Base-by-base conservation (phyloP, 1,140 invertebrate genomes). In the Papilio helenus region DNA sequence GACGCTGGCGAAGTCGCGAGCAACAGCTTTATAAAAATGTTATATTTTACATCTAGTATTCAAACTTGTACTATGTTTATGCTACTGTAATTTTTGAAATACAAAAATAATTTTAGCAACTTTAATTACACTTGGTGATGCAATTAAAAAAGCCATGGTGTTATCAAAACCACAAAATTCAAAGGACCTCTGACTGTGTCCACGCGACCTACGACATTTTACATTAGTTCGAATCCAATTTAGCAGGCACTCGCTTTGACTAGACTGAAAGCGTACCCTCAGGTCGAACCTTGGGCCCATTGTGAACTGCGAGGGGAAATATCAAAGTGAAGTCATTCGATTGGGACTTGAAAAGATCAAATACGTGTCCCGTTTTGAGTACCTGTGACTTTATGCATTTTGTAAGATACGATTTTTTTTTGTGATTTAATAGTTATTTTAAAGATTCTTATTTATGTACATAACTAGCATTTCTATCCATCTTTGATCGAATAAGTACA, bases 271-370 rank as follows among this genome's bases (percentile, higher is more conserved):
- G 86, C 86, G 87, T 85, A 84, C 85, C 86, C 87, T 88, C 86
- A 86, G 83, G 83, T 79, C 81, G 85, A 87, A 85, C 86, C 89
- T 85, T 85, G 82, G 80, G 79, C 20, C 85, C 82, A 90, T 92
- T 90, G 88, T 91, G 82, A 81, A 79, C 79, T 61, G 79, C 73
- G 81, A 87, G 89, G 89, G 88, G 85, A 86, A 84, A 91, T 89
- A 89, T 91, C 90, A 91, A 92, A 92, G 90, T 84, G 73, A 83
- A 89, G 80, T 84, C 83, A 83, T 85, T 91, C 88, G 89, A 91
- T 91, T 85, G 89, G 85, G 85, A 90, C 90, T 90, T 90, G 90
- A 92, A 93, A 93, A 93, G 92, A 93, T 92, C 92, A 92, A 92
- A 92, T 88, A 85, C 85, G 79, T 81, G 84, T 87, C 79, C 80